Evolutionary conservation across 37 sponge, comb jelly and placozoan species (phyloP).

Genomic region (Geodia barretti): DNA sequence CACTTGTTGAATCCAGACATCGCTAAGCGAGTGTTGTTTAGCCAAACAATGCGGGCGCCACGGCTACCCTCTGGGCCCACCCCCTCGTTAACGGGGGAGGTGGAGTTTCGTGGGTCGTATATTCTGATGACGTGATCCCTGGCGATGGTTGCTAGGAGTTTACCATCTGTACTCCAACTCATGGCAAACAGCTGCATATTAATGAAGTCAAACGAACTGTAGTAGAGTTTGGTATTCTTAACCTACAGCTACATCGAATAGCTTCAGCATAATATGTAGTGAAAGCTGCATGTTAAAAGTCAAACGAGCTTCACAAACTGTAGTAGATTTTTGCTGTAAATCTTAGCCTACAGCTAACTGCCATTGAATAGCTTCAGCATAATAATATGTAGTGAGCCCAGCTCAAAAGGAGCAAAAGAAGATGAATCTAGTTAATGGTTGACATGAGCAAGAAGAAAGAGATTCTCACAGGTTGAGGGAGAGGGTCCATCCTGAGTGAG

Average conservation of each 20-base stretch:
- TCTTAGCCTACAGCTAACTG: too few relatives aligned
- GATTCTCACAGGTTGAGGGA: slow-evolving; percentile 53
- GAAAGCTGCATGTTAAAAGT: slow-evolving; percentile 6
- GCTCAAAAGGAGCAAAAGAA: too few relatives aligned
- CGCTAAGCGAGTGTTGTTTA: slow-evolving; percentile 44
- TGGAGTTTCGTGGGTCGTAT: slow-evolving; percentile 64
- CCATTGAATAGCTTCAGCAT: too few relatives aligned
- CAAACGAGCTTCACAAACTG: too few relatives aligned
- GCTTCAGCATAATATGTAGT: too few relatives aligned
- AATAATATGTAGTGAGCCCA: too few relatives aligned
- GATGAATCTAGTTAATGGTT: too few relatives aligned
- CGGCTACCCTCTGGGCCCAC: slow-evolving; percentile 70
- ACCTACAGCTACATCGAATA: too few relatives aligned
- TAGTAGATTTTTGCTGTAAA: too few relatives aligned
- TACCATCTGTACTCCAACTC: slow-evolving; percentile 89
- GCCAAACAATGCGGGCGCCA: slow-evolving; percentile 82
- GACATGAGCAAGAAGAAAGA: too few relatives aligned
- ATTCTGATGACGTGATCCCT: slow-evolving; percentile 64
- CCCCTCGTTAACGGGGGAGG: slow-evolving; percentile 66
- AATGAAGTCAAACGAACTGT: too few relatives aligned
- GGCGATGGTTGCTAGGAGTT: slow-evolving; percentile 59
- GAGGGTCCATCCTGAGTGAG: slow-evolving; percentile 56
- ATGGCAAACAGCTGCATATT: slow-evolving; percentile 64
- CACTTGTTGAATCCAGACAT: slow-evolving; percentile 84
- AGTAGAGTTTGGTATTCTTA: too few relatives aligned